A percentile compares a stretch with the other conserved stretches of the same genome.
These are phyloP conservation scores for Drosophila bifasciata DNA, from an alignment of 1,140 invertebrate genomes.

Conservation along the genomic window DNA sequence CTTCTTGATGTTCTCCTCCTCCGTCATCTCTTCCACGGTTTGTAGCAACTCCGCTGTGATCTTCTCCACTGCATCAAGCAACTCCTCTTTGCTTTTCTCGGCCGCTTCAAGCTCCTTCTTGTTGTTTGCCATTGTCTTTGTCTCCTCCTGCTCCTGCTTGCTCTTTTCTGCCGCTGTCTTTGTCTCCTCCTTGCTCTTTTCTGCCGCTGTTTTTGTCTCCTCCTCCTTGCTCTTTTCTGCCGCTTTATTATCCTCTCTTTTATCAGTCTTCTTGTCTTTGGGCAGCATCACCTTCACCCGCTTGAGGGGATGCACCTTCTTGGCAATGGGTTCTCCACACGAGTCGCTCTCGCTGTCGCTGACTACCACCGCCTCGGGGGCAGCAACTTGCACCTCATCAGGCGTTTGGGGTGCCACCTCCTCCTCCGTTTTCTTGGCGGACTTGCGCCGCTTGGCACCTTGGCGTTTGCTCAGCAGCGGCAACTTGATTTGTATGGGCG, in stretches of 20 bases:
- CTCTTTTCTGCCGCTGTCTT: neutral
- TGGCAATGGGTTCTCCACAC: slow-evolving; percentile 54
- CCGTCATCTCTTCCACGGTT: neutral
- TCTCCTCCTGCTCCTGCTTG: neutral
- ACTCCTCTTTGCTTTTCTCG: neutral
- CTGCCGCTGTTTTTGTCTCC: neutral
- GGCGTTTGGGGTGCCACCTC: neutral
- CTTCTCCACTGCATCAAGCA: neutral
- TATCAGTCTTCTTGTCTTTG: slow-evolving; percentile 27
- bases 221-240: neutral
- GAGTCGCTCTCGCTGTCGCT: slow-evolving; percentile 40
- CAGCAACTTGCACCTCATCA: too few species aligned
- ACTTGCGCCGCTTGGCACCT: slow-evolving; percentile 63
- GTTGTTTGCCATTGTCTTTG: neutral
- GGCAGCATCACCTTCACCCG: slow-evolving; percentile 1
- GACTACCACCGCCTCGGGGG: neutral
- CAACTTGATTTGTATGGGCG: slow-evolving; percentile 69
- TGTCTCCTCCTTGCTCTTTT: neutral
- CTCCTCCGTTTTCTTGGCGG: slow-evolving; percentile 30
- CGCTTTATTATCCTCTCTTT: neutral
- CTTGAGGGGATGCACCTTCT: slow-evolving; percentile 65
- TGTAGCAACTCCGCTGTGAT: neutral
- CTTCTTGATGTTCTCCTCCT: neutral
- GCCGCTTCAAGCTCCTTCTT: too few species aligned
- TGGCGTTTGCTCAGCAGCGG: slow-evolving; percentile 67